phyloP scores from a whole-genome alignment of 2,113 vertebrate genomes.

The Muntiacus reevesi region DNA sequence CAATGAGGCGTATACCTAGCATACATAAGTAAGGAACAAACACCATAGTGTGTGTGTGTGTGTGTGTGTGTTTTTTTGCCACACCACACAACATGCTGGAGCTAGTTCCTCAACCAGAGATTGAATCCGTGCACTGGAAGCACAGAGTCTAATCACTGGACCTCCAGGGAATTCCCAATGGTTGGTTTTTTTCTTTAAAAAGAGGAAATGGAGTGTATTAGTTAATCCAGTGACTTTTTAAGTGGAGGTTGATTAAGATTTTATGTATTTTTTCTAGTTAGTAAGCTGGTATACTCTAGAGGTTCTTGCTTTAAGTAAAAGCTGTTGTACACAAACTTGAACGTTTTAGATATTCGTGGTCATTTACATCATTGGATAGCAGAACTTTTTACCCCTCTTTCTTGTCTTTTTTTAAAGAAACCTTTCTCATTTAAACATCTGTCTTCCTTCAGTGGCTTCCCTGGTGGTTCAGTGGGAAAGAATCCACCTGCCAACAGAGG shows the following conservation, averaged over 20 bases:
- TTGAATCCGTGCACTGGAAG: neutral
- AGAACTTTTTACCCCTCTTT: neutral
- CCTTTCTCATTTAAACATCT: neutral
- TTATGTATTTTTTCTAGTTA: neutral
- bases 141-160: neutral
- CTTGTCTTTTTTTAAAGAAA: neutral
- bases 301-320: neutral
- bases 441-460: neutral
- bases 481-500: neutral
- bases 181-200: neutral
- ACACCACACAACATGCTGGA: neutral
- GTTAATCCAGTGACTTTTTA: neutral
- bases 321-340: neutral
- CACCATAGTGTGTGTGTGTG: neutral
- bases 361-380: neutral
- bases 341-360: neutral
- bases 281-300: neutral
- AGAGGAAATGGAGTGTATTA: neutral
- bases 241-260: neutral
- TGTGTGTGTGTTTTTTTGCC: neutral
- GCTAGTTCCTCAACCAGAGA: neutral
- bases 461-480: neutral
- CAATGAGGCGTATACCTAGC: neutral
- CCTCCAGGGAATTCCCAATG: neutral
- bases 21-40: neutral